Evolutionary conservation across 2,113 vertebrate genomes (phyloP).

Genomic region (Solea senegalensis): DNA sequence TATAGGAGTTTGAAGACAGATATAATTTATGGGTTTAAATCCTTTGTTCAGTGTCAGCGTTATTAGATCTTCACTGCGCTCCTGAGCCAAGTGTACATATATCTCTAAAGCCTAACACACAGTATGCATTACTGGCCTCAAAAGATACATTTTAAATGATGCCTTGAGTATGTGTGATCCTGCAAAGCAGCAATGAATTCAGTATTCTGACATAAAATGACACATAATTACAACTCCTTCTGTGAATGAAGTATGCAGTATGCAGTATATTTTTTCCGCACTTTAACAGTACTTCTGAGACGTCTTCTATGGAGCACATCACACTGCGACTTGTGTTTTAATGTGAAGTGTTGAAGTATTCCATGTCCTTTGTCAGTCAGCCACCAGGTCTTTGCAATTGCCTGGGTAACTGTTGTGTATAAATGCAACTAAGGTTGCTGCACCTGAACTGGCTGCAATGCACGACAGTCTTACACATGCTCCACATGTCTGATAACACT

Average conservation of each 20-base stretch:
- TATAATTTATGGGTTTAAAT: background rate
- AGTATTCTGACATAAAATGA: slow-evolving; percentile 16
- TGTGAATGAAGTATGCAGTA: slow-evolving; percentile 3
- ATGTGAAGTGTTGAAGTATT: background rate
- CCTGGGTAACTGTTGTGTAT: background rate
- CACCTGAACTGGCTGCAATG: too few species aligned
- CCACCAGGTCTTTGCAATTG: background rate
- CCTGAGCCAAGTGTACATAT: slow-evolving; percentile 33
- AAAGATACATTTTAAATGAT: background rate
- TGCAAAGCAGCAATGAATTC: slow-evolving; percentile 22
- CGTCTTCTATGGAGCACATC: slow-evolving; percentile 7
- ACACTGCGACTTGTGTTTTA: background rate
- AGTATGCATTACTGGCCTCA: slow-evolving; percentile 3
- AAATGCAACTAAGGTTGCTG: too few species aligned
- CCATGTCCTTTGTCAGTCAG: background rate
- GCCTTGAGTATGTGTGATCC: background rate
- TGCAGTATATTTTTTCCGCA: slow-evolving; percentile 4
- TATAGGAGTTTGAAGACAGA: background rate
- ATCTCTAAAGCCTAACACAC: slow-evolving; percentile 31
- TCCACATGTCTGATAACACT: background rate
- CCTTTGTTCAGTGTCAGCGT: slow-evolving; percentile 23
- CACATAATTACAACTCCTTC: slow-evolving; percentile 4
- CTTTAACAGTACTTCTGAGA: slow-evolving; percentile 9
- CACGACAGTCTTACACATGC: too few species aligned
- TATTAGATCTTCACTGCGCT: slow-evolving; percentile 18